Base-by-base conservation (phyloP, 2,113 vertebrate genomes). In the Cisticola juncidis region DNA sequence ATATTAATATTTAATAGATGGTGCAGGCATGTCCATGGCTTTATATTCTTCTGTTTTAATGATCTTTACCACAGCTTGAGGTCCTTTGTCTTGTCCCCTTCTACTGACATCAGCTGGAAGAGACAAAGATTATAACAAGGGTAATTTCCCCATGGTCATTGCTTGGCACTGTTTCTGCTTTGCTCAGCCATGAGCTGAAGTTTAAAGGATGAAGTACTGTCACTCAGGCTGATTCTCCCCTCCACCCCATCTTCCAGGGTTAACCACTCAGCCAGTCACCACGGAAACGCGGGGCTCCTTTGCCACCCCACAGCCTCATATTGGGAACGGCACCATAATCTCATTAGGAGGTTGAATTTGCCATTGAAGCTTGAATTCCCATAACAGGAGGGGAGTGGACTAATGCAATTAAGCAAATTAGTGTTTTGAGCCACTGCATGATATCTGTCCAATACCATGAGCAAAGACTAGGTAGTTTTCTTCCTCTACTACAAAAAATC, bases 331-430 rank as follows among this genome's bases (percentile, higher is more conserved):
- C 82, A 48, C 84, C 78, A 6, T 95, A 96, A 95, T 97, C 95
- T 90, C 90, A 57, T 92, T 95, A 86, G 57, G 71, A 74, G 86
- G 88, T 58, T 83, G 94, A 88, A 66, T 95, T 96, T 94, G 82
- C 95, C 95, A 84, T 95, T 95, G 97, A 93, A 95, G 74, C 92
- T 81, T 94, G 23, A 53, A 90, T 71, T 95, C 95, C 96, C 92
- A 18, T 74, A 74, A 50, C 89, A 78, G 71, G 83, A 92, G 88
- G 66, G 89, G 70, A 73, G 86, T 94, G 88, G 81, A 76, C 95
- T 97, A 97, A 98, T 96, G 93, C 48, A 85, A 83, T 96, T 92
- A 88, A 45, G 42, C 88, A 83, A 96, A 96, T 81, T 68, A 96
- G 82, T 1, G 0, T 96, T 87, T 81, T 88, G 80, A 91, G 71